These are phyloP conservation scores for Trialeurodes vaporariorum DNA, from an alignment of 1,140 invertebrate species.

Conservation along the genomic window DNA sequence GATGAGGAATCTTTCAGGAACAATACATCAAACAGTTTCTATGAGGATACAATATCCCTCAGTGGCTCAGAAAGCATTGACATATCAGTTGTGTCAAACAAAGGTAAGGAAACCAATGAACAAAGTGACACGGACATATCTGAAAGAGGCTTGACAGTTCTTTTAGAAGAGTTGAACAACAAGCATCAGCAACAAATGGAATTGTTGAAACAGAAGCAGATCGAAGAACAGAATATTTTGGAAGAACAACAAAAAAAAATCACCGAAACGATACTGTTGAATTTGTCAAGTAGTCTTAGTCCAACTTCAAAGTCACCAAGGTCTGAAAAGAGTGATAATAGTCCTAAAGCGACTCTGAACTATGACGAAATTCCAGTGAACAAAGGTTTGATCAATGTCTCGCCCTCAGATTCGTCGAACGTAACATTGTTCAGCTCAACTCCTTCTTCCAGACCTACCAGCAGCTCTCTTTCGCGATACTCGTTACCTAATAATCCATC, in stretches of 20 bases:
- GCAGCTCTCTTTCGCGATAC: not conserved
- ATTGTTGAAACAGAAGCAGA: not conserved
- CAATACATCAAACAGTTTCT: not conserved
- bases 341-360: not conserved
- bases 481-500: not conserved
- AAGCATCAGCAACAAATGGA: not conserved
- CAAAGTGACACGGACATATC: not conserved
- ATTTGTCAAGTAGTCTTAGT: not conserved
- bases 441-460: not conserved
- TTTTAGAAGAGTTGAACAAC: not conserved
- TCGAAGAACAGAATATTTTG: not conserved
- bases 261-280: not conserved
- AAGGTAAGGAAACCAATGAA: not conserved
- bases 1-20: not conserved
- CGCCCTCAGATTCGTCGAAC: not conserved
- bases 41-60: not conserved
- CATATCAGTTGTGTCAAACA: not conserved
- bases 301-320: not conserved
- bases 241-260: not conserved
- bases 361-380: not conserved
- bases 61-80: not conserved
- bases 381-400: not conserved
- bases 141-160: not conserved
- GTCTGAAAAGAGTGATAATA: not conserved
- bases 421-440: not conserved